Conservation (phyloP, 64 coral and sea anemone species). For the Actinia tenebrosa region DNA sequence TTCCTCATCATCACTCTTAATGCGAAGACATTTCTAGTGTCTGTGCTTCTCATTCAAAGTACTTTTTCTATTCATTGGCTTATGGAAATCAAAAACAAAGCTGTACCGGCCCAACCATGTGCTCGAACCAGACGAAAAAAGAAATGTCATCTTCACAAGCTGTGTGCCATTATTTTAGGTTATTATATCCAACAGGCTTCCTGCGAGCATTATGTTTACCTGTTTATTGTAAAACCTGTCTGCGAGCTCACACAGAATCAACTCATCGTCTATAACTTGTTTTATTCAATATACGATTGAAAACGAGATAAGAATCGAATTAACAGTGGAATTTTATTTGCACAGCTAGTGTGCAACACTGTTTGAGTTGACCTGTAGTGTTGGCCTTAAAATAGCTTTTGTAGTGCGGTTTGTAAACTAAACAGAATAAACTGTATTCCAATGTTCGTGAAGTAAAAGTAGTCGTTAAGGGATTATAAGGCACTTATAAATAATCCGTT, state of each 20-base stretch:
- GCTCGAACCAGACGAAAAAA: background rate
- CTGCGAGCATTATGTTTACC: slow-evolving; percentile 1
- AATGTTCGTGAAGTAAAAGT: background rate
- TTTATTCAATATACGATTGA: background rate
- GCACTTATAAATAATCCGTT: background rate
- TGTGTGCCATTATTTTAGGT: slow-evolving; percentile 8
- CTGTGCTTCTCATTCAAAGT: background rate
- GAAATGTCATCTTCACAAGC: background rate
- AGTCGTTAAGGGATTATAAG: background rate
- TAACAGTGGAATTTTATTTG: background rate
- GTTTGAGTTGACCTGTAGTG: background rate
- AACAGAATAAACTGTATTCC: background rate
- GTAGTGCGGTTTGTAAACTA: background rate
- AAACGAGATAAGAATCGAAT: background rate
- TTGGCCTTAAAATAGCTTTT: background rate
- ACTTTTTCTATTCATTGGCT: slow-evolving; percentile 1
- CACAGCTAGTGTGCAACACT: background rate
- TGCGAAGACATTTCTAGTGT: background rate
- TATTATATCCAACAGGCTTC: background rate
- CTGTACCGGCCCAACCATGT: background rate
- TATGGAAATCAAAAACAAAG: slow-evolving; percentile 5
- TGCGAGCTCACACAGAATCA: background rate
- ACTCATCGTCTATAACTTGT: background rate
- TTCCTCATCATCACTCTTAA: background rate
- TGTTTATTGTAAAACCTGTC: slow-evolving; percentile 8